phyloP scores from a whole-genome alignment of 2,113 vertebrate genomes.

The Micromys minutus region DNA sequence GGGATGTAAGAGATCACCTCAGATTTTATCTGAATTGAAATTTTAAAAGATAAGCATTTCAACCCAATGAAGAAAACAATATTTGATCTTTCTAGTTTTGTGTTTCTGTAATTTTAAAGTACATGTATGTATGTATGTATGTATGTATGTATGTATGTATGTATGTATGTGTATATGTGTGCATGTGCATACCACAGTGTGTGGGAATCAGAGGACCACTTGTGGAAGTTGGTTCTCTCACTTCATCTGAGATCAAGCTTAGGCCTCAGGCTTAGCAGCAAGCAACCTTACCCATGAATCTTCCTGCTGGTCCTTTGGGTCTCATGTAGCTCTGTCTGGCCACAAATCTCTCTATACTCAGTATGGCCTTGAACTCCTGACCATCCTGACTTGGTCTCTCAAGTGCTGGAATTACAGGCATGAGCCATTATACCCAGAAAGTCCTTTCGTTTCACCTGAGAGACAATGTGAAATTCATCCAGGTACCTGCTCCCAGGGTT shows the following conservation, averaged over 20 bases:
- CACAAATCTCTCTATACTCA: neutral
- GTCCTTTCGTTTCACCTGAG: neutral
- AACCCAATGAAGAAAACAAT: conserved; percentile 1
- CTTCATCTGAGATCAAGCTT: neutral
- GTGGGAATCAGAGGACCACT: neutral
- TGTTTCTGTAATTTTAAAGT: neutral
- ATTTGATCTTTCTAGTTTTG: neutral
- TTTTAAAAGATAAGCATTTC: conserved; percentile 6
- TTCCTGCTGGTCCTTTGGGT: neutral
- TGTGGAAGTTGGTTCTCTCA: neutral
- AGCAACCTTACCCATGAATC: neutral
- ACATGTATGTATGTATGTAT: neutral
- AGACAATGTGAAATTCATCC: neutral
- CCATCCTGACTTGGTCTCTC: neutral
- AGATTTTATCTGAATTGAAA: neutral
- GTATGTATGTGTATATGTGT: neutral
- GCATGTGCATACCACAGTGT: too few relatives aligned
- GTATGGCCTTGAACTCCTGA: neutral
- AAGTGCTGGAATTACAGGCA: neutral
- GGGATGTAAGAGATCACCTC: neutral
- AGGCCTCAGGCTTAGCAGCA: neutral
- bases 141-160: neutral
- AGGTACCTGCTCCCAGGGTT: neutral
- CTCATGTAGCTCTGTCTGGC: neutral
- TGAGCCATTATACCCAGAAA: neutral